phyloP scores from a whole-genome alignment of 2,797 vertebrate species.

The Agapornis canus region DNA sequence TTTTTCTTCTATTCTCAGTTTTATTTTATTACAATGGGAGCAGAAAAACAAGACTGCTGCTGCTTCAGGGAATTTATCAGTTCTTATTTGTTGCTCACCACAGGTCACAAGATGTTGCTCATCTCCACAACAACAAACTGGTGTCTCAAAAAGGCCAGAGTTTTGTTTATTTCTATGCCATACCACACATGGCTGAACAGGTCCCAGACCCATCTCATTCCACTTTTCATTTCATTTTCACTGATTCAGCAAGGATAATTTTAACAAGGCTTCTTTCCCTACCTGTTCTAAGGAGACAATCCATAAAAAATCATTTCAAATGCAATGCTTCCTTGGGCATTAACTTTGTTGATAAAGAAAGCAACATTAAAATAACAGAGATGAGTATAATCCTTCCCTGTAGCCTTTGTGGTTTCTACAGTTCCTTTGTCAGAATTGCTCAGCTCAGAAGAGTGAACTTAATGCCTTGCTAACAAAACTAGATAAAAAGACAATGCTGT shows the following conservation, averaged over 20 bases:
- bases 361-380: background rate
- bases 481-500: background rate
- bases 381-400: background rate
- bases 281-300: background rate
- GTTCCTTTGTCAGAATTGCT: background rate
- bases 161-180: conserved; percentile 36
- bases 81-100: conserved; percentile 9
- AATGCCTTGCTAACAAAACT: background rate
- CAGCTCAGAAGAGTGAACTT: background rate
- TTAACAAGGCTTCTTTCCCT: background rate
- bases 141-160: conserved; percentile 45
- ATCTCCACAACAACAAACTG: conserved; percentile 59
- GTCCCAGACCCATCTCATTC: background rate
- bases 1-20: background rate
- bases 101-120: background rate
- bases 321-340: background rate
- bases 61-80: conserved; percentile 28
- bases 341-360: conserved; percentile 19
- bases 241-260: background rate
- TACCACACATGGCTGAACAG: background rate
- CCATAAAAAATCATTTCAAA: background rate
- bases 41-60: conserved; percentile 16
- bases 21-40: conserved; percentile 11
- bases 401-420: background rate
- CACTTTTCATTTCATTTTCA: background rate